These are phyloP conservation scores for Ectropis grisescens DNA, from an alignment of 1,140 invertebrate genomes.

Conservation along the genomic window DNA sequence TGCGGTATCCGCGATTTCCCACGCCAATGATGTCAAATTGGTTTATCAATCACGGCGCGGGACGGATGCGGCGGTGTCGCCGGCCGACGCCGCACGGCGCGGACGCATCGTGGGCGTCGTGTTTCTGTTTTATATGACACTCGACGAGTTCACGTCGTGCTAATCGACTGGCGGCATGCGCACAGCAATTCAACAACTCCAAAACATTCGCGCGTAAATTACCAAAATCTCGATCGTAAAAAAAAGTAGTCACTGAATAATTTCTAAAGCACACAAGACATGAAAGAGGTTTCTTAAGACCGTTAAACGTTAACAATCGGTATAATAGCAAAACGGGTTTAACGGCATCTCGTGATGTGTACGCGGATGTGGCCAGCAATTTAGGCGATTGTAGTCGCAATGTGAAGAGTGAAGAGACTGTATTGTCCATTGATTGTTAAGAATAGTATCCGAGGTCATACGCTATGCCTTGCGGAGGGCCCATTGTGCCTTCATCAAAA, in stretches of 20 bases:
- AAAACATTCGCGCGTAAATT: constrained; percentile 2
- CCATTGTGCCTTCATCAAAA: constrained; percentile 39
- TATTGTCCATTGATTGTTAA: constrained; percentile 21
- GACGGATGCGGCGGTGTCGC: constrained; percentile 48
- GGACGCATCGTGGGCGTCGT: constrained; percentile 27
- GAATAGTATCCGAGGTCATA: constrained; percentile 42
- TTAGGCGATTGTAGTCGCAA: constrained; percentile 21
- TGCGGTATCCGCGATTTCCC: constrained; percentile 22
- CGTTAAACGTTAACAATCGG: constrained; percentile 21
- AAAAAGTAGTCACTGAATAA: too few relatives aligned
- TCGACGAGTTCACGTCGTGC: constrained; percentile 22
- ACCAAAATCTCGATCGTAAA: too few relatives aligned
- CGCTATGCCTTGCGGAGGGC: constrained; percentile 10
- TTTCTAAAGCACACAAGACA: too few relatives aligned
- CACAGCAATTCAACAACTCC: constrained; percentile 18
- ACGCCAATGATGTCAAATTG: constrained; percentile 57
- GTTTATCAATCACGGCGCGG: constrained; percentile 51
- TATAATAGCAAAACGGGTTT: constrained; percentile 20
- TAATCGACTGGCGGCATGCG: constrained; percentile 22
- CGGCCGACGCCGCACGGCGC: constrained; percentile 20
- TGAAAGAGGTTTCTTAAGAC: constrained; percentile 11
- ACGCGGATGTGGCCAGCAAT: constrained; percentile 19
- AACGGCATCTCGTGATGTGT: constrained; percentile 18
- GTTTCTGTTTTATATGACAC: constrained; percentile 16
- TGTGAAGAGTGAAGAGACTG: constrained; percentile 8